phyloP scores from a whole-genome alignment of 2,888 invertebrate species.

The Tineola bisselliella region DNA sequence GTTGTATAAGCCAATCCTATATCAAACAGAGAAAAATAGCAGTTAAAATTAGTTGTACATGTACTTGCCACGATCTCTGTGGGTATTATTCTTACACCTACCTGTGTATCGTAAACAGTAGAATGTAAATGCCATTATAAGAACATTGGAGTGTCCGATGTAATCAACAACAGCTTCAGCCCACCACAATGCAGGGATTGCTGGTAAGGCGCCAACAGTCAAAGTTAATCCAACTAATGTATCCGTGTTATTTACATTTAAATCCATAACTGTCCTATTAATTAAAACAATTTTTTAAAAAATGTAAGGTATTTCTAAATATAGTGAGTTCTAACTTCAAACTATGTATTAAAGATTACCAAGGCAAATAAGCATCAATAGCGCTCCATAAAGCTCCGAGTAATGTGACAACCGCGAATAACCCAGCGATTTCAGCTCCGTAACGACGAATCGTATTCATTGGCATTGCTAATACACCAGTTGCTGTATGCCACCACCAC shows the following conservation, averaged over 20 bases:
- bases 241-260: constrained; percentile 55
- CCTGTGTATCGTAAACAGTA: constrained; percentile 81
- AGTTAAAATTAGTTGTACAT: no score
- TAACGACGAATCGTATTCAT: constrained; percentile 81
- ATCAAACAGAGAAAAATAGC: no score
- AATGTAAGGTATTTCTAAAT: background rate
- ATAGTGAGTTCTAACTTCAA: background rate
- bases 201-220: constrained; percentile 75
- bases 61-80: no score
- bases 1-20: constrained; percentile 67
- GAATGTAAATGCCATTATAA: constrained; percentile 83
- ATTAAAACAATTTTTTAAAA: background rate
- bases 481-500: constrained; percentile 89
- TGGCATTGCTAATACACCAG: constrained; percentile 80
- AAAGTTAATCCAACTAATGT: constrained; percentile 73
- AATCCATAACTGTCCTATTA: constrained; percentile 69
- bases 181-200: constrained; percentile 76
- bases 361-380: constrained; percentile 79
- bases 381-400: constrained; percentile 84
- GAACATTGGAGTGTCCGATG: constrained; percentile 83
- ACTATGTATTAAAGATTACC: constrained; percentile 51
- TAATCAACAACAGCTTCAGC: constrained; percentile 86
- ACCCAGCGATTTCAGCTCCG: constrained; percentile 76
- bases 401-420: constrained; percentile 74
- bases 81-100: no score